Evolutionary conservation across 2,797 vertebrate species (phyloP), one percentile per base, ranked within the genome.

Genomic region (Acanthurus lineatus): DNA sequence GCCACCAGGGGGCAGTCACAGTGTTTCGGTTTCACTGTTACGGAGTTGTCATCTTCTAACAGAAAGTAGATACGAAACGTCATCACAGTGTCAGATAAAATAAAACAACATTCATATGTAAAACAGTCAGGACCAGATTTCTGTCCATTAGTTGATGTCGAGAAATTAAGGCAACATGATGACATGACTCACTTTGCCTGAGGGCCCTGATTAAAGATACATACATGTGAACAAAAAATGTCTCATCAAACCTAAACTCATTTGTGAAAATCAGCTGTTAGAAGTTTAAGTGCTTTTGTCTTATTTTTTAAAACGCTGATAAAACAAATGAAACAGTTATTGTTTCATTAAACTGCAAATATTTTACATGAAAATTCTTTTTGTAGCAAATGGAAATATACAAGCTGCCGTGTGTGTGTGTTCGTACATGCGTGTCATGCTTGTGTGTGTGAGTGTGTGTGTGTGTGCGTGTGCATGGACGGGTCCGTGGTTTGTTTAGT

Each of bases 401-500:
- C 88, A 0, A 25, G 75, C 44, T 52, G 48, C 40, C 16, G 7
- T 48, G 5, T 61, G 32, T 48, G 64, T 75, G 42, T 42, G 70
- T 70, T 11, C 10, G 19, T 73, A 45, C 54, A 60, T 77, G 83
- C 40, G 20, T 79, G 68, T 48, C n/a, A 35, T 68, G 28, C 28
- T 56, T 56, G 65, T 62, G 4, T 73, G 52, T 52, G 53, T 76
- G 19, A 51, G 28, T 54, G 44, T 58, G 73, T 68, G 1, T 73
- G 79, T 86, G 5, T 63, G 86, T 51, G 77, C 69, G 58, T 56
- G 76, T 63, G 22, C 67, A 75, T 53, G 71, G 73, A 56, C 54
- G 72, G 62, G 79, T 76, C 59, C 70, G 71, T 20, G 75, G 82
- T 91, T 85, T 92, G 86, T 86, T 94, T 85, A 81, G 77, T 67